These are phyloP conservation scores for Merodon equestris DNA, from an alignment of 2,888 invertebrate species.

Conservation along the genomic window DNA sequence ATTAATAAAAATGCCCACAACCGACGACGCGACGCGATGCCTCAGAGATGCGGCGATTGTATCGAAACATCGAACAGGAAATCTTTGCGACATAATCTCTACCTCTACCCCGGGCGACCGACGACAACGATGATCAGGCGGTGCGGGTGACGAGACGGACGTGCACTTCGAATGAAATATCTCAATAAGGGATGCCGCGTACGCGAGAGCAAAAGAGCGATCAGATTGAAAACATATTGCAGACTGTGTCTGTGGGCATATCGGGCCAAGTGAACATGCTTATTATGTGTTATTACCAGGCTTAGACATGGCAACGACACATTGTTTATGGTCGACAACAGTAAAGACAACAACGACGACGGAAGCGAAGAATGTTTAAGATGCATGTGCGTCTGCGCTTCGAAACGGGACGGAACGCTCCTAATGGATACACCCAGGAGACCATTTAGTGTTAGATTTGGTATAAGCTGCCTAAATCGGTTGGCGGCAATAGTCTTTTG, in stretches of 20 bases:
- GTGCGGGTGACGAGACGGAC: slow-evolving; percentile 25
- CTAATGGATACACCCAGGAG: slow-evolving; percentile 63
- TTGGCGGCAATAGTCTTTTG: slow-evolving; percentile 50
- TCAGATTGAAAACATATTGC: slow-evolving; percentile 46
- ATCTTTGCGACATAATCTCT: slow-evolving; percentile 63
- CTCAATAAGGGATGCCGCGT: slow-evolving; percentile 58
- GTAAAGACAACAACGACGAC: slow-evolving; percentile 24
- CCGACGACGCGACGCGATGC: slow-evolving; percentile 11
- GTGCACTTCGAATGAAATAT: slow-evolving; percentile 57
- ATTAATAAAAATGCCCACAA: slow-evolving; percentile 65
- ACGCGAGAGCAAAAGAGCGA: slow-evolving; percentile 21
- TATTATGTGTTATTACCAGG: slow-evolving; percentile 68
- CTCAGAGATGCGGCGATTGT: slow-evolving; percentile 27
- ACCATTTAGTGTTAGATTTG: slow-evolving; percentile 67
- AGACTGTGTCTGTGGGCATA: slow-evolving; percentile 55
- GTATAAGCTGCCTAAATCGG: slow-evolving; percentile 60
- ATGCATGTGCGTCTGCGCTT: slow-evolving; percentile 50
- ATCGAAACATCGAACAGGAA: slow-evolving; percentile 55
- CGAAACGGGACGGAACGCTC: slow-evolving; percentile 45
- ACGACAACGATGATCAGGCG: neutral
- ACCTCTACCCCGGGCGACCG: too few relatives aligned
- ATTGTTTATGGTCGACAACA: slow-evolving; percentile 65
- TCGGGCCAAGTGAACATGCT: slow-evolving; percentile 61
- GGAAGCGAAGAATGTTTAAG: slow-evolving; percentile 37
- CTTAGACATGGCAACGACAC: slow-evolving; percentile 65